Evolutionary conservation across 2,888 invertebrate genomes (phyloP).

Genomic region (Eupithecia tripunctaria): DNA sequence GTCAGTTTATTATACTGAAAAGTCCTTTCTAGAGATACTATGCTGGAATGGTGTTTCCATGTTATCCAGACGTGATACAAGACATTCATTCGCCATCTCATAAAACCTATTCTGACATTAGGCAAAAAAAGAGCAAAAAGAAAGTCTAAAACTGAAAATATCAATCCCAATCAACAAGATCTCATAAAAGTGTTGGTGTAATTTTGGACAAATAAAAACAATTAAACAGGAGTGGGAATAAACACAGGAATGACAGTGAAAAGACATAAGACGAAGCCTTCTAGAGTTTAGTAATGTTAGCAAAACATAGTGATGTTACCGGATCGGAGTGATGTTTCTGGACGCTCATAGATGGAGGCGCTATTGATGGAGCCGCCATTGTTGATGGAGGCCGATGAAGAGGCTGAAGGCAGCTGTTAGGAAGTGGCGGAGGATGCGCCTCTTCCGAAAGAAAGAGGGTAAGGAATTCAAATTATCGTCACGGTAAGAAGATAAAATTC

Average conservation of each 20-base stretch:
- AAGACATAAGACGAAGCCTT: not conserved
- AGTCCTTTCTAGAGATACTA: not conserved
- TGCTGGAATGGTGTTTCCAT: not conserved
- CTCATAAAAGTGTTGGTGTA: not conserved
- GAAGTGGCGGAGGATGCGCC: conserved; percentile 81
- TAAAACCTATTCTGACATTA: not conserved
- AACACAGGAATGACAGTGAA: not conserved
- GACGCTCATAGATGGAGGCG: conserved; percentile 9
- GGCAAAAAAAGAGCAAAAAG: not conserved
- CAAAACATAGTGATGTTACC: not conserved
- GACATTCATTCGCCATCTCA: not conserved
- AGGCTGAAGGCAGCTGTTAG: conserved; percentile 76
- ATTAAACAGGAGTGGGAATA: not conserved
- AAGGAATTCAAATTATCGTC: conserved; percentile 29
- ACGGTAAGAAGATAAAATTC: not conserved
- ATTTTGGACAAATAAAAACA: not conserved
- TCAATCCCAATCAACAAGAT: not conserved
- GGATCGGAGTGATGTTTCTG: conserved; percentile 4
- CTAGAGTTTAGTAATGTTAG: not conserved
- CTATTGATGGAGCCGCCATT: conserved; percentile 15
- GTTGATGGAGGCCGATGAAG: conserved; percentile 73
- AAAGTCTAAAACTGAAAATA: not conserved
- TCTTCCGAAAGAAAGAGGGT: conserved; percentile 78
- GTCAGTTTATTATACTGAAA: too few relatives aligned
- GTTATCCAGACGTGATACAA: not conserved